Evolutionary conservation across 2,797 vertebrate species (phyloP).

Genomic region (Geotria australis): DNA sequence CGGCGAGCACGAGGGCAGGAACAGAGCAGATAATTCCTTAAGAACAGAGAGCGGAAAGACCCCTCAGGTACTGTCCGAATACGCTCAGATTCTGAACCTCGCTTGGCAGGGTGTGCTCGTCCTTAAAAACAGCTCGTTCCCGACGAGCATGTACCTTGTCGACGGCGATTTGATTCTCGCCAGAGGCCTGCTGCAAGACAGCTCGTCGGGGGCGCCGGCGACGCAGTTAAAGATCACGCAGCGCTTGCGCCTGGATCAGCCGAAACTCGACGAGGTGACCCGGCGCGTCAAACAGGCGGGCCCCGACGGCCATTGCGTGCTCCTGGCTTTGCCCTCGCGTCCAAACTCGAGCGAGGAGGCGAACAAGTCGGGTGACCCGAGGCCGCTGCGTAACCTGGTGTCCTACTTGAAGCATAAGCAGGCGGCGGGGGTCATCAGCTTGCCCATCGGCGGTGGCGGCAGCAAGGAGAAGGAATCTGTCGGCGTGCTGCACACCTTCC

Average conservation of each 20-base stretch:
- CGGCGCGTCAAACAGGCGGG: conserved; percentile 93
- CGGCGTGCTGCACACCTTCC: conserved; percentile 92
- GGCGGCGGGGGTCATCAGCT: conserved; percentile 93
- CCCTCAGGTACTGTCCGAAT: background rate
- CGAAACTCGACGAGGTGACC: conserved; percentile 88
- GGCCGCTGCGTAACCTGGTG: conserved; percentile 92
- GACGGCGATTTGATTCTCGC: conserved; percentile 69
- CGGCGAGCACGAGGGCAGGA: background rate
- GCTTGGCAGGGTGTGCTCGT: conserved; percentile 93
- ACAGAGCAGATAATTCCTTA: background rate
- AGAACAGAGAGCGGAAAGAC: background rate
- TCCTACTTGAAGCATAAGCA: conserved; percentile 99
- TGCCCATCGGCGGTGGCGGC: conserved; percentile 47
- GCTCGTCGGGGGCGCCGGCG: conserved; percentile 45
- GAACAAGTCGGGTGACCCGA: conserved; percentile 45
- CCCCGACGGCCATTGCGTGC: conserved; percentile 60
- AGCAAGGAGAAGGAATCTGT: conserved; percentile 96
- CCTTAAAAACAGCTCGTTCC: conserved; percentile 94
- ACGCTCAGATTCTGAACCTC: conserved; percentile 43
- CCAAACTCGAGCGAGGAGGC: conserved; percentile 28
- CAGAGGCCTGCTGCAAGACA: conserved; percentile 50
- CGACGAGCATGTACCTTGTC: conserved; percentile 86
- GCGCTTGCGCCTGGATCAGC: conserved; percentile 85
- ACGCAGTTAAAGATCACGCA: conserved; percentile 93
- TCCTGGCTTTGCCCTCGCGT: conserved; percentile 57